These are phyloP conservation scores for Schizaphis graminum DNA, from an alignment of 2,888 invertebrate species.

Conservation along the genomic window DNA sequence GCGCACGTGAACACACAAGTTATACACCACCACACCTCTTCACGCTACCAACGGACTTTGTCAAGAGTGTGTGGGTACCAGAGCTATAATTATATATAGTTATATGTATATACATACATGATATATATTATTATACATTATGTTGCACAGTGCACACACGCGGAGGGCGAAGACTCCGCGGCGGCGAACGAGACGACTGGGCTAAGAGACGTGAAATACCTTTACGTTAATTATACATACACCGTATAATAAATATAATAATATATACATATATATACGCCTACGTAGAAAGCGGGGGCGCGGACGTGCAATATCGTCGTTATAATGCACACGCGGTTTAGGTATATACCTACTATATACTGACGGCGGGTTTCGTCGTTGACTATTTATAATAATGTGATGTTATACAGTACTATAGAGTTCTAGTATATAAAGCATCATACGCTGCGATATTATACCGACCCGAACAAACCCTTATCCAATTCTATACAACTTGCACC, in stretches of 20 bases:
- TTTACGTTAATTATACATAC: conserved; percentile 51
- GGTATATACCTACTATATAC: neutral
- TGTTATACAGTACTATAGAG: neutral
- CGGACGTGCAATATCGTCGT: neutral
- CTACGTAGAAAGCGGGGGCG: neutral
- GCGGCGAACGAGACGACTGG: neutral
- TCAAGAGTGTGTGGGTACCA: neutral
- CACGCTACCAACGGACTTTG: neutral
- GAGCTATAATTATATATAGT: neutral
- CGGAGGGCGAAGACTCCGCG: neutral
- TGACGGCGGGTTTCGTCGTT: neutral
- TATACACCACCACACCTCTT: neutral
- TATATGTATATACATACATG: neutral
- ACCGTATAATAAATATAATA: neutral
- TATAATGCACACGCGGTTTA: neutral
- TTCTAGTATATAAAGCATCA: neutral
- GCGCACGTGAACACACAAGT: no score
- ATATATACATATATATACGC: neutral
- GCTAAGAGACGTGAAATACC: conserved; percentile 9
- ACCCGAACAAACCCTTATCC: neutral
- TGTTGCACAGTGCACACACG: neutral
- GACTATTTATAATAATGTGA: neutral
- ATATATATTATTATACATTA: neutral
- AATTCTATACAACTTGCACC: neutral
- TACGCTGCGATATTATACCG: neutral